phyloP scores from a whole-genome alignment of 2,797 vertebrate species.

The Vireo griseus region DNA sequence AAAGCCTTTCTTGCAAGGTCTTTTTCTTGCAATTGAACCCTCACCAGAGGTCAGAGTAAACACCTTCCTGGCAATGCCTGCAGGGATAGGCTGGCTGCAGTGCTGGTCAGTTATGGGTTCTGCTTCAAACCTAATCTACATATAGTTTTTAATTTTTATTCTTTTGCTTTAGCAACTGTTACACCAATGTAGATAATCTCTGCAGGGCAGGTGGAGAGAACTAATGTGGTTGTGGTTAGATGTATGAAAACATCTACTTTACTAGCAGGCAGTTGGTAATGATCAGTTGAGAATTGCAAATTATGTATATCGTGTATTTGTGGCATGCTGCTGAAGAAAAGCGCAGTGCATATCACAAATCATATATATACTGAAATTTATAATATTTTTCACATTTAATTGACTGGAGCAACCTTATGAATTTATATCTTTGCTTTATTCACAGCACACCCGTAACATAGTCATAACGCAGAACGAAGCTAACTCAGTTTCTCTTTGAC shows the following conservation, averaged over 20 bases:
- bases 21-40: not conserved
- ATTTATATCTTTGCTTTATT: constrained; percentile 47
- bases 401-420: constrained; percentile 15
- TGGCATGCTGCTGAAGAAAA: constrained; percentile 37
- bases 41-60: not conserved
- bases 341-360: constrained; percentile 21
- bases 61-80: not conserved
- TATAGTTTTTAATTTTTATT: not conserved
- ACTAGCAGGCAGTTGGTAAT: constrained; percentile 52
- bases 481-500: constrained; percentile 52
- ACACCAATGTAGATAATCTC: not conserved
- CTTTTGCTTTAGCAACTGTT: constrained; percentile 30
- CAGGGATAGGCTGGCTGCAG: not conserved
- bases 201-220: constrained; percentile 27
- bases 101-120: not conserved
- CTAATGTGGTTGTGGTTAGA: constrained; percentile 24
- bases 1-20: not conserved
- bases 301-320: constrained; percentile 34
- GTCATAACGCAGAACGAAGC: constrained; percentile 22
- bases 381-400: constrained; percentile 43
- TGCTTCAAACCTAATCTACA: not conserved
- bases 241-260: constrained; percentile 46
- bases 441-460: not conserved
- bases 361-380: constrained; percentile 23
- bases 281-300: constrained; percentile 49